These are phyloP conservation scores for Agrochola litura DNA, from an alignment of 2,888 invertebrate genomes.

Conservation along the genomic window DNA sequence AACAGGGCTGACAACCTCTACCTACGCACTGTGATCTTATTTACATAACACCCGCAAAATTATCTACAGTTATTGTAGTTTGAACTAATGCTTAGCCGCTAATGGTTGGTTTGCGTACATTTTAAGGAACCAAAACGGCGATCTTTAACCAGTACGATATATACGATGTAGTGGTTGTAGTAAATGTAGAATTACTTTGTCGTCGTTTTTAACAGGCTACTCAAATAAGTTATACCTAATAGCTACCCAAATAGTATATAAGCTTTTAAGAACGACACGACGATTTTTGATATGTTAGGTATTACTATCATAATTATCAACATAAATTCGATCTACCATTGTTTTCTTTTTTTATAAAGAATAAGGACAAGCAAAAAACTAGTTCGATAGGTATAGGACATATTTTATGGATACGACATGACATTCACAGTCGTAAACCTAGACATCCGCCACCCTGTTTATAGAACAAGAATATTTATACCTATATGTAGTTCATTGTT, in stretches of 20 bases:
- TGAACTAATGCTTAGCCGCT: not conserved
- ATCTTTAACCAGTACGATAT: not conserved
- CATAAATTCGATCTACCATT: constrained; percentile 1
- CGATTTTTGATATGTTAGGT: not conserved
- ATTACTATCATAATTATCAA: not conserved
- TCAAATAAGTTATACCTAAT: too few species aligned
- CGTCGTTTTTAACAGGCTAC: not conserved
- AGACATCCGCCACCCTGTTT: constrained; percentile 29
- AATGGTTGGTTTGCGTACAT: constrained; percentile 21
- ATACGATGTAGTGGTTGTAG: not conserved
- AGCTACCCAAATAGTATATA: not conserved
- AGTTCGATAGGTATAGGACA: constrained; percentile 13
- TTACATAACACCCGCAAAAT: constrained; percentile 28
- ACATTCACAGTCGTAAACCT: constrained; percentile 51
- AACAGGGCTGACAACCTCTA: constrained; percentile 34
- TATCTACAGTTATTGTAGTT: constrained; percentile 39
- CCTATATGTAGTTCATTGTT: not conserved
- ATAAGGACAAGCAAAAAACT: constrained; percentile 14
- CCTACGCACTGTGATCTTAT: constrained; percentile 30
- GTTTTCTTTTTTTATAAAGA: constrained; percentile 12
- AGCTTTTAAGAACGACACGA: not conserved
- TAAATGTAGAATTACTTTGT: constrained; percentile 1
- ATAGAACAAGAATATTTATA: constrained; percentile 39
- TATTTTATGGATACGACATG: constrained; percentile 43
- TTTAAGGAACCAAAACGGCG: not conserved